phyloP scores from a whole-genome alignment of 2,113 vertebrate genomes.

The Mus spicilegus region DNA sequence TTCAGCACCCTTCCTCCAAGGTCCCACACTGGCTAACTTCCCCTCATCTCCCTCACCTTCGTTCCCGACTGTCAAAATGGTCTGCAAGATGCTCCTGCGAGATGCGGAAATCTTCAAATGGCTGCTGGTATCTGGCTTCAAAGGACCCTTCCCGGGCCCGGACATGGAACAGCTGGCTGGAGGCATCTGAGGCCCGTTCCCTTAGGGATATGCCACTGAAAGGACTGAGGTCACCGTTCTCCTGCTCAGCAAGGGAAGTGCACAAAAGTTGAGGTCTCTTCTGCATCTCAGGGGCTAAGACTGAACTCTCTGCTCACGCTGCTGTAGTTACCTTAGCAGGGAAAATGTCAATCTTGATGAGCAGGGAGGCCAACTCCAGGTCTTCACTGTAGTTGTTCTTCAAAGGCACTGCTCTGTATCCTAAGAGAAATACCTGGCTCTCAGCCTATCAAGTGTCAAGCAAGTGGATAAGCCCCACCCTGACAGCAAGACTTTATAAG shows the following conservation, averaged over 20 bases:
- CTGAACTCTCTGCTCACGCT: neutral
- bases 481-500: neutral
- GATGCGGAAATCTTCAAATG: constrained; percentile 94
- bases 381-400: constrained; percentile 99
- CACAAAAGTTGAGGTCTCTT: neutral
- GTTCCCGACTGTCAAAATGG: constrained; percentile 93
- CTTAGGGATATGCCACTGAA: constrained; percentile 88
- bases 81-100: constrained; percentile 95
- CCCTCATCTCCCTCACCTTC: constrained; percentile 86
- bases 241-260: constrained; percentile 85
- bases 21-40: neutral
- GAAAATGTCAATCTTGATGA: constrained; percentile 93
- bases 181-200: constrained; percentile 90
- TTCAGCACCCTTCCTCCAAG: neutral
- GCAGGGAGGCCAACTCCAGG: constrained; percentile 95
- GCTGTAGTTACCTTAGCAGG: constrained; percentile 89
- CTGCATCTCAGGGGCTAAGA: neutral
- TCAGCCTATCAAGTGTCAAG: neutral
- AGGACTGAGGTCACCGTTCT: constrained; percentile 92
- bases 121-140: constrained; percentile 95
- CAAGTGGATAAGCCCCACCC: neutral
- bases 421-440: constrained; percentile 81
- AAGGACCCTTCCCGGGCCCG: constrained; percentile 93
- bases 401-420: constrained; percentile 95
- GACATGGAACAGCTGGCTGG: constrained; percentile 88